Evolutionary conservation across 2,113 vertebrate species (phyloP).

Genomic region (Forbesichthys papilliferus): DNA sequence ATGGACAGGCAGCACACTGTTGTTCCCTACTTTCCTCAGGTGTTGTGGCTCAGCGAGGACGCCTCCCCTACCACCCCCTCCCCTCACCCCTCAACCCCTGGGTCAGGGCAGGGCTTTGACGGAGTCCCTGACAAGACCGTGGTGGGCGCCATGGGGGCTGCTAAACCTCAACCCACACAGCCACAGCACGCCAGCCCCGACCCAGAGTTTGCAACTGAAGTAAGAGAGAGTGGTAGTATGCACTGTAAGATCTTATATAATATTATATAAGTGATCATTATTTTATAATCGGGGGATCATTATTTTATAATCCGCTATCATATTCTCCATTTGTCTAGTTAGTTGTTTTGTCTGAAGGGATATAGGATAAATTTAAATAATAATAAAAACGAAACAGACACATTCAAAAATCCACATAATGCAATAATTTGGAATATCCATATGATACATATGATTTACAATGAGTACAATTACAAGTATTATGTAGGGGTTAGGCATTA

Average conservation of each 20-base stretch:
- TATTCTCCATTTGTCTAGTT: too few species aligned
- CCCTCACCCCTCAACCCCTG: slow-evolving; percentile 46
- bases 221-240: slow-evolving; percentile 38
- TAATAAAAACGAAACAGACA: background rate
- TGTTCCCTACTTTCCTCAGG: slow-evolving; percentile 56
- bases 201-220: slow-evolving; percentile 82
- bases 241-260: background rate
- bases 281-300: too few species aligned
- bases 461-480: too few species aligned
- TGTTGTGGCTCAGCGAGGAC: slow-evolving; percentile 83
- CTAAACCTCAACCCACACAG: slow-evolving; percentile 59
- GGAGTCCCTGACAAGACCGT: slow-evolving; percentile 33
- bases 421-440: too few species aligned
- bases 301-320: too few species aligned
- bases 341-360: too few species aligned
- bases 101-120: slow-evolving; percentile 49
- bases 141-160: slow-evolving; percentile 63
- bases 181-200: slow-evolving; percentile 80
- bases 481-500: too few species aligned
- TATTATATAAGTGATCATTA: too few species aligned
- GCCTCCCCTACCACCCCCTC: slow-evolving; percentile 65
- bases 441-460: too few species aligned
- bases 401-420: background rate
- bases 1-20: too few species aligned
- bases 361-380: too few species aligned